A percentile compares a stretch with the other conserved stretches of the same genome.
phyloP scores from a whole-genome alignment of 1,140 invertebrate species.

The Cepaea nemoralis region DNA sequence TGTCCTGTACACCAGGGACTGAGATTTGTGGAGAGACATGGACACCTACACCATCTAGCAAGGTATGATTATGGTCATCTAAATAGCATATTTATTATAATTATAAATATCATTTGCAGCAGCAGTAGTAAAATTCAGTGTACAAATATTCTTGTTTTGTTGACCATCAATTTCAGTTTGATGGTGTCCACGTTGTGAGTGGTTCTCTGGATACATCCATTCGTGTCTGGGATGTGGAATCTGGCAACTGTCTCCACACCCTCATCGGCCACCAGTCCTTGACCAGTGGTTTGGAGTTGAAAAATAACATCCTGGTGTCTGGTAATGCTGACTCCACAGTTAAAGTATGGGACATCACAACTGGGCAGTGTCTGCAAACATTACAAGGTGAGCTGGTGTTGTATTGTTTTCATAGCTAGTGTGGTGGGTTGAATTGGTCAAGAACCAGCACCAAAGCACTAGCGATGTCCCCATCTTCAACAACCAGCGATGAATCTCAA shows the following conservation, averaged over 20 bases:
- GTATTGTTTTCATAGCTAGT: no score
- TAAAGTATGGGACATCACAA: conserved; percentile 98
- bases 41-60: no score
- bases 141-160: not conserved
- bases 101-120: no score
- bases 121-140: not conserved
- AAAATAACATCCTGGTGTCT: conserved; percentile 95
- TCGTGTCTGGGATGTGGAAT: conserved; percentile 94
- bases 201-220: conserved; percentile 98
- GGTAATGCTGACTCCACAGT: conserved; percentile 99
- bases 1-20: no score
- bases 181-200: conserved; percentile 96
- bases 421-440: no score
- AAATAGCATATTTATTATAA: no score
- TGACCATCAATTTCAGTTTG: conserved; percentile 82
- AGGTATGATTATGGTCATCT: no score
- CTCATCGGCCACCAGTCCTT: conserved; percentile 97
- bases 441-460: no score
- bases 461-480: no score
- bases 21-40: no score
- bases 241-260: conserved; percentile 82
- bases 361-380: conserved; percentile 96
- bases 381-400: conserved; percentile 84
- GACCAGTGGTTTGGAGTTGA: conserved; percentile 97
- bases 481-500: no score